phyloP scores from a whole-genome alignment of 2,113 vertebrate species.

The Sminthopsis crassicaudata region DNA sequence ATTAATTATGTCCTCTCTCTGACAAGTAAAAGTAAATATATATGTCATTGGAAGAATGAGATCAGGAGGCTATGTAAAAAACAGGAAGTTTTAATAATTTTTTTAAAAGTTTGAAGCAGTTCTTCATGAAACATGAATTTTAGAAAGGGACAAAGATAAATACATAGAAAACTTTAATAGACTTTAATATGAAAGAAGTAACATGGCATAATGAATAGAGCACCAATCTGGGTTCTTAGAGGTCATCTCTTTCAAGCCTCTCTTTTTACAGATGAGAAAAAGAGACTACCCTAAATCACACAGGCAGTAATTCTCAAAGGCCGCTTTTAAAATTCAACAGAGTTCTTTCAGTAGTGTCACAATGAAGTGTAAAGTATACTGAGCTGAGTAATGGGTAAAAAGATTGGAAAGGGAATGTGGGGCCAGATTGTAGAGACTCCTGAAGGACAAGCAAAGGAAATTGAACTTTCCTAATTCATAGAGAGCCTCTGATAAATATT shows the following conservation, averaged over 20 bases:
- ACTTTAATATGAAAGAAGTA: background rate
- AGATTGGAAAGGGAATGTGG: no score
- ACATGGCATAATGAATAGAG: background rate
- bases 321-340: background rate
- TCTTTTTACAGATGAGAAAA: background rate
- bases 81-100: background rate
- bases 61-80: background rate
- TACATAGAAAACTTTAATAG: background rate
- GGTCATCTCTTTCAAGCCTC: background rate
- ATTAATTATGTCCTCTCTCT: background rate
- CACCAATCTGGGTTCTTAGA: background rate
- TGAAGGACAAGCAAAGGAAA: no score
- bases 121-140: background rate
- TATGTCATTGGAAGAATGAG: background rate
- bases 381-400: no score
- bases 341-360: background rate
- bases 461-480: background rate
- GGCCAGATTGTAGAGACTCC: no score
- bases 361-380: background rate
- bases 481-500: background rate
- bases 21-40: background rate
- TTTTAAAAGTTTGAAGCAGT: no score
- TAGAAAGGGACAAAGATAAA: background rate
- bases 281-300: background rate
- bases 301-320: background rate